phyloP scores from a whole-genome alignment of 2,113 vertebrate genomes.

The Trogon melanurus region DNA sequence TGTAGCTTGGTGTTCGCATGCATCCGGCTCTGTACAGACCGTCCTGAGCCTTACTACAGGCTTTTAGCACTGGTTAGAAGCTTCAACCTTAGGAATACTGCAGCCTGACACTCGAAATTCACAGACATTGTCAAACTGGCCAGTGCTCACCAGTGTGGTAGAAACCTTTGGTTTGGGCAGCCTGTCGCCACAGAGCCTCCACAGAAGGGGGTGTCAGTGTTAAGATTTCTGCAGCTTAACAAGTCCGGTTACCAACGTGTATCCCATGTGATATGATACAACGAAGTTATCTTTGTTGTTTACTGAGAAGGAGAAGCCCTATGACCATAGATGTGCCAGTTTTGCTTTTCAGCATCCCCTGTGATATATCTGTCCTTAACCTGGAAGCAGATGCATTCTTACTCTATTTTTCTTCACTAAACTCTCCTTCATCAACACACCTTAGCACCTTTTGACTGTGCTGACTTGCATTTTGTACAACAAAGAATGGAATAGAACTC shows the following conservation, averaged over 20 bases:
- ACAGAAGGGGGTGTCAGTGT: background rate
- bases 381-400: fast-evolving
- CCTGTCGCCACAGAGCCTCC: fast-evolving
- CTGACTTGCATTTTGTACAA: background rate
- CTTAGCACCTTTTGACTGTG: background rate
- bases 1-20: fast-evolving
- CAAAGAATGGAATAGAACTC: background rate
- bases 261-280: background rate
- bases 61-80: background rate
- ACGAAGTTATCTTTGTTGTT: background rate
- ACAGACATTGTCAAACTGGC: background rate
- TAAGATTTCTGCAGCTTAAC: background rate
- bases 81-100: background rate
- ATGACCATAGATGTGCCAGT: no score
- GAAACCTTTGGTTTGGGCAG: background rate
- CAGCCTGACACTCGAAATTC: background rate
- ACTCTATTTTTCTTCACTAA: background rate
- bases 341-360: background rate
- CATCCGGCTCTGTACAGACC: fast-evolving
- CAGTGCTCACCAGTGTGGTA: background rate
- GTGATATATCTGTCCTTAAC: background rate
- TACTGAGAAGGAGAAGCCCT: background rate
- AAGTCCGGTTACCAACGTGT: background rate
- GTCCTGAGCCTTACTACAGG: background rate
- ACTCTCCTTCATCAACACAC: background rate